Percentiles rank a stretch among this genome's conserved stretches.
Conservation (phyloP, 2,888 invertebrate species). For the Eupeodes luniger region DNA sequence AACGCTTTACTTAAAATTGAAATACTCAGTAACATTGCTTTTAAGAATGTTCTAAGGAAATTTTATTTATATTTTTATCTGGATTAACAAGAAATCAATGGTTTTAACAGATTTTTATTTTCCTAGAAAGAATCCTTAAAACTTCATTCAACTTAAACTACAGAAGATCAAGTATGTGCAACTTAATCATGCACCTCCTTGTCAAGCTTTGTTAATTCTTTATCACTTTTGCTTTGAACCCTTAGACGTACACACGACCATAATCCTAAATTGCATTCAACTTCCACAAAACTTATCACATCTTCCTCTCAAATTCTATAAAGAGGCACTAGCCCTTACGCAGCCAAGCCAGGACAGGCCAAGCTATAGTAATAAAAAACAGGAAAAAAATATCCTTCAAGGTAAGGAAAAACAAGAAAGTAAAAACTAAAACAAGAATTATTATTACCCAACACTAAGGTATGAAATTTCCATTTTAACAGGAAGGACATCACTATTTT, state of each 20-base stretch:
- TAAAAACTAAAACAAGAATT: slow-evolving; percentile 37
- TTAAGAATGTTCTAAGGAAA: too few relatives aligned
- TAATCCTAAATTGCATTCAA: slow-evolving; percentile 40
- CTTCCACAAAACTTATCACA: slow-evolving; percentile 18
- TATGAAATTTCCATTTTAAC: slow-evolving; percentile 29
- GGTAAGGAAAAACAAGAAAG: slow-evolving; percentile 13
- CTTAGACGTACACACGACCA: background rate
- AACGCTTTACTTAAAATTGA: too few relatives aligned
- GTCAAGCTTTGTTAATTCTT: background rate
- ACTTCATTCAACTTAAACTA: too few relatives aligned
- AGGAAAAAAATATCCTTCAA: slow-evolving; percentile 3
- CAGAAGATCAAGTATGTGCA: too few relatives aligned
- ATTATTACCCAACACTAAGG: slow-evolving; percentile 13
- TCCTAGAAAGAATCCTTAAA: too few relatives aligned
- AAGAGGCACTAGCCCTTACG: background rate
- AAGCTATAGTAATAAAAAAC: background rate
- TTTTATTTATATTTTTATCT: too few relatives aligned
- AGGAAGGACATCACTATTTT: slow-evolving; percentile 23
- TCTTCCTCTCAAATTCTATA: background rate
- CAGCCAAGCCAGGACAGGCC: too few relatives aligned
- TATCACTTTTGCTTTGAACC: slow-evolving; percentile 8
- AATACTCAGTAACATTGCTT: too few relatives aligned
- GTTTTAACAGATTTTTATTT: too few relatives aligned
- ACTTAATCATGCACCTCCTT: too few relatives aligned
- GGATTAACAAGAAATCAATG: too few relatives aligned